Base-by-base conservation (phyloP, 2,888 invertebrate genomes). In the Conus canariensis region DNA sequence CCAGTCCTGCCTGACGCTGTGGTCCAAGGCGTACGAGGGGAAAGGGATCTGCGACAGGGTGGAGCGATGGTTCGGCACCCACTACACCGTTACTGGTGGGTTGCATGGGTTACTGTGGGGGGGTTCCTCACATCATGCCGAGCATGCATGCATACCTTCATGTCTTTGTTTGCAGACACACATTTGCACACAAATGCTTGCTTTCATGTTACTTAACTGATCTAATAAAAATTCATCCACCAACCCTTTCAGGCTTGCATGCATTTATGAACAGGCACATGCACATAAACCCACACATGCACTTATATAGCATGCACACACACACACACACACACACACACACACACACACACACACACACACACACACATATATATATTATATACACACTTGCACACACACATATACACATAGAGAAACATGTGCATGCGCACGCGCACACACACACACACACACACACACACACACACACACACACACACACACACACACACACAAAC, bases 21-120 rank as follows among this genome's bases (percentile, higher is more conserved):
- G 97, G n/a, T 97, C 97, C 12, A 97, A 97, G 94, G 97, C 97
- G 85, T 97, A 97, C 94, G 95, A 96, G 87, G 95, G 96, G 86
- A 95, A 96, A 60, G 95, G 96, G 30, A 94, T 96, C 0, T 98
- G 97, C 94, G 97, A 98, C 93, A 96, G 97, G 93, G 94, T 93
- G 70, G 98, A 98, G 96, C 97, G 97, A 91, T 99, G 98, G 98
- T 98, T 98, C 96, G 97, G 98, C 87, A 98, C 98, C 0, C 97
- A 97, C 92, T 99, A 98, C 95, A 97, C 97, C 67, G 97, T 97
- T 89, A 96, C 97, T 95, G 97, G 97, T 97, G 96, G 95, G 96
- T 93, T 74, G 74, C 85, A 90, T 90, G 22, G 4, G n/a, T 45
- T 45, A 4, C 45, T 45, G 45, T 45, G 45, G 45, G 45, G 45